Percentiles rank a stretch among this genome's conserved stretches.
Conservation (phyloP, 2,113 vertebrate species). For the Crotalus horridus region DNA sequence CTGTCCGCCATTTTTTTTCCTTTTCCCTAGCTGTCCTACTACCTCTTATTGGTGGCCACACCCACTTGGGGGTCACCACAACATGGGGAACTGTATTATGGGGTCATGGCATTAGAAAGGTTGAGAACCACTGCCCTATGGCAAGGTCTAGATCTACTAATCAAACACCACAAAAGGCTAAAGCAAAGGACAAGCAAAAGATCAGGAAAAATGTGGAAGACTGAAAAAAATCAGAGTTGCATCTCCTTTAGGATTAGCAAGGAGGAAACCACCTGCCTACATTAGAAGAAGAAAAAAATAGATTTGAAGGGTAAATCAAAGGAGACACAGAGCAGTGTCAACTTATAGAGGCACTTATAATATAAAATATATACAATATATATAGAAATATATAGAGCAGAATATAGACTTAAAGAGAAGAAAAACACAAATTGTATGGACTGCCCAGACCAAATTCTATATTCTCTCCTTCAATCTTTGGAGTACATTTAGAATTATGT, state of each 20-base stretch:
- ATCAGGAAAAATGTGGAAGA: neutral
- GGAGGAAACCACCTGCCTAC: neutral
- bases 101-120: too few relatives aligned
- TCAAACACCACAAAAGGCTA: neutral
- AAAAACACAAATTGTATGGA: neutral
- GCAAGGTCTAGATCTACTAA: neutral
- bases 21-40: too few relatives aligned
- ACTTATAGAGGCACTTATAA: neutral
- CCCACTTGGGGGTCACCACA: too few relatives aligned
- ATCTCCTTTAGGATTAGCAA: neutral
- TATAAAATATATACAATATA: too few relatives aligned
- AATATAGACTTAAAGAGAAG: neutral
- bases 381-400: too few relatives aligned
- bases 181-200: neutral
- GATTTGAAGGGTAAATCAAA: neutral
- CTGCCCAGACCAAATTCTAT: neutral
- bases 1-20: too few relatives aligned
- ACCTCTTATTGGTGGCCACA: too few relatives aligned
- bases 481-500: neutral
- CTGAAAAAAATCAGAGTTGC: neutral
- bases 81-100: too few relatives aligned
- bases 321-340: neutral
- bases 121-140: too few relatives aligned
- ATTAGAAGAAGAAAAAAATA: neutral
- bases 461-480: neutral